Percentiles rank a stretch among this genome's conserved stretches.
phyloP scores from a whole-genome alignment of 2,797 vertebrate genomes.

The Epinephelus awoara region DNA sequence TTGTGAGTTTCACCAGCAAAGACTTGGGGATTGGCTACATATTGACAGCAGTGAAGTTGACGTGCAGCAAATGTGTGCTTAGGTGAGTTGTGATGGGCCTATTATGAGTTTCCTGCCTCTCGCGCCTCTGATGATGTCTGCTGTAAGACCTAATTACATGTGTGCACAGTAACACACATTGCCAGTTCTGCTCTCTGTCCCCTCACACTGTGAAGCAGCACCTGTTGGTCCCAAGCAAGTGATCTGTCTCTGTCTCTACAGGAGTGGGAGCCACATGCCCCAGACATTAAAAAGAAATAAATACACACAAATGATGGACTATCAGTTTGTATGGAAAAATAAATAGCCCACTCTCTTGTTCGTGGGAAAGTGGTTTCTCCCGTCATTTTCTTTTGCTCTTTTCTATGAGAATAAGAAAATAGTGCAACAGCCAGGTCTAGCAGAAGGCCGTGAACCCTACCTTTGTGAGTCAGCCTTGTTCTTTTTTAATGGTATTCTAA shows the following conservation, averaged over 20 bases:
- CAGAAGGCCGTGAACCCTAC: slow-evolving; percentile 60
- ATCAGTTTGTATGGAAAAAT: slow-evolving; percentile 36
- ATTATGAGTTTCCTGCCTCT: slow-evolving; percentile 81
- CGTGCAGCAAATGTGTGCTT: slow-evolving; percentile 58
- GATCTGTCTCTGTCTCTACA: slow-evolving; percentile 2
- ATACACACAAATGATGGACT: slow-evolving; percentile 10
- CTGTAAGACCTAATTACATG: slow-evolving; percentile 66
- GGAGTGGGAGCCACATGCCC: slow-evolving; percentile 15
- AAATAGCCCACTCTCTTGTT: slow-evolving; percentile 27
- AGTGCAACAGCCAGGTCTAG: slow-evolving; percentile 39
- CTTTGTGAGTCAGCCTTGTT: slow-evolving; percentile 71
- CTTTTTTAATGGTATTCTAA: slow-evolving; percentile 83
- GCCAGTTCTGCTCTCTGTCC: slow-evolving; percentile 58
- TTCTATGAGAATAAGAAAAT: slow-evolving; percentile 35
- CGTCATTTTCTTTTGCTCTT: slow-evolving; percentile 4
- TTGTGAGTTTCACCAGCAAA: slow-evolving; percentile 48
- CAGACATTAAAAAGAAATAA: slow-evolving; percentile 29
- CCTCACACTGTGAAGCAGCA: slow-evolving; percentile 65
- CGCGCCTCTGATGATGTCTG: slow-evolving; percentile 78
- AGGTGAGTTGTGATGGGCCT: slow-evolving; percentile 74
- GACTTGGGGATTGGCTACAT: slow-evolving; percentile 45
- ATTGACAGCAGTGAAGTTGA: slow-evolving; percentile 68
- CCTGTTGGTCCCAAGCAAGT: slow-evolving; percentile 69
- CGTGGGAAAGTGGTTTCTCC: slow-evolving; percentile 60
- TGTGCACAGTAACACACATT: slow-evolving; percentile 4